Conservation (phyloP, 2,113 vertebrate species). For the Cnemophilus loriae region DNA sequence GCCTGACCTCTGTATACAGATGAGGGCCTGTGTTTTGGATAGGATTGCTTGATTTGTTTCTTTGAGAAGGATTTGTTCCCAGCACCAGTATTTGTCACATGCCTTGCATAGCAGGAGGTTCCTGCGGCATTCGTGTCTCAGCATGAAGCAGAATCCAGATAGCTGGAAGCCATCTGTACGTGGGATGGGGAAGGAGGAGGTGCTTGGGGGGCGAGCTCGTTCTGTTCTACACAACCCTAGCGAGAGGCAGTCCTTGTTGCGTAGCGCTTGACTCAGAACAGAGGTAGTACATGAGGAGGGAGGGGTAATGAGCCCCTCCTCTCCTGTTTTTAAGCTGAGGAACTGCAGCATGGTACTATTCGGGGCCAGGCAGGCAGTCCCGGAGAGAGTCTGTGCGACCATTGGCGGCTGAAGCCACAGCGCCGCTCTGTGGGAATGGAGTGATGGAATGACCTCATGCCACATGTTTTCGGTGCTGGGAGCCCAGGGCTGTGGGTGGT, state of each 20-base stretch:
- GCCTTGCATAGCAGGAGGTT: neutral
- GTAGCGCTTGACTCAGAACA: neutral
- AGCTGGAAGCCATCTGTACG: neutral
- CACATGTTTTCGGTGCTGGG: rapidly evolving
- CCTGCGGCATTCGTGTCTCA: neutral
- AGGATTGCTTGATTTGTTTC: neutral
- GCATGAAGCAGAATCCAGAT: neutral
- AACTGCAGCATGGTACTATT: neutral
- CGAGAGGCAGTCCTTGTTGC: neutral
- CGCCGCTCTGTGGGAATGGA: rapidly evolving
- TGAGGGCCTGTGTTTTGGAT: neutral
- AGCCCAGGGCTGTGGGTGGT: neutral
- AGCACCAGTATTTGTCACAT: neutral
- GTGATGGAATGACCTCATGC: neutral
- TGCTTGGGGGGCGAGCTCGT: neutral
- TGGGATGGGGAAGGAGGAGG: neutral
- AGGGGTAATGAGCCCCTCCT: neutral
- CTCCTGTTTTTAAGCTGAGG: neutral
- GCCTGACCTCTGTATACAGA: neutral
- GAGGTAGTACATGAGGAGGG: neutral
- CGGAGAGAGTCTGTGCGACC: neutral
- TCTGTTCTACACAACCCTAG: neutral
- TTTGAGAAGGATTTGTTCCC: neutral
- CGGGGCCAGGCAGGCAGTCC: neutral
- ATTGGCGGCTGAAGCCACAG: rapidly evolving